Evolutionary conservation across 2,888 invertebrate species (phyloP), one percentile per base, ranked within the genome.

Genomic region (Allacma fusca): DNA sequence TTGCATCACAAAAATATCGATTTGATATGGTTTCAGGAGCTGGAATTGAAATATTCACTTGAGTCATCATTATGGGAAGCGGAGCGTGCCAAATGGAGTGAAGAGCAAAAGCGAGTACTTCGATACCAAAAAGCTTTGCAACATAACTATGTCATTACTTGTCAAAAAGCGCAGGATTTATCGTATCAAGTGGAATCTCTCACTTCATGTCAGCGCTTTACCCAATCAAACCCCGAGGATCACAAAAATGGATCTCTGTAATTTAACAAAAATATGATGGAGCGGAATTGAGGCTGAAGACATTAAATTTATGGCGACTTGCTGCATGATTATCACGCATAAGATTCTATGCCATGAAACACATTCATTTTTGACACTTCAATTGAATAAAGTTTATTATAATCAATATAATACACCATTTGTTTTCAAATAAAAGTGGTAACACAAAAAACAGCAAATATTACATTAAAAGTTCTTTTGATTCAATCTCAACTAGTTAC

Each of bases 101-200:
- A 79, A 40, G 76, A 79, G 65, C 79, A 79, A 40, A 72, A 76
- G 26, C 12, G 76, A 44, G 79, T 79, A 2, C 73, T 79, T n/a
- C 76, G 79, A n/a, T 79, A 79, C 50, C 76, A 79, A 76, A 76
- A 76, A 59, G 75, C 75, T 7, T 72, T 79, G n/a, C 79, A 79
- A 73, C 73, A 79, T 34, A 79, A 79, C 43, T 79, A 79, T 73
- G 68, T 79, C 65, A 62, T 75, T 21, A 69, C 78, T 62, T 75
- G 75, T 75, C 75, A 78, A 71, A 75, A 75, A 78, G 78, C 78
- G 9, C 78, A 78, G 28, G 73, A 73, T 26, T 44, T 78, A 21
- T 62, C 78, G 21, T 7, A 23, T 29, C 74, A 78, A 67, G 57
- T 78, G 12, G 78, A 78, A 34, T 68, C 73, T 19, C 34, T 77